Percentiles rank a stretch among this genome's conserved stretches.
These are phyloP conservation scores for Sapayoa aenigma DNA, from an alignment of 2,113 vertebrate species.

Conservation along the genomic window DNA sequence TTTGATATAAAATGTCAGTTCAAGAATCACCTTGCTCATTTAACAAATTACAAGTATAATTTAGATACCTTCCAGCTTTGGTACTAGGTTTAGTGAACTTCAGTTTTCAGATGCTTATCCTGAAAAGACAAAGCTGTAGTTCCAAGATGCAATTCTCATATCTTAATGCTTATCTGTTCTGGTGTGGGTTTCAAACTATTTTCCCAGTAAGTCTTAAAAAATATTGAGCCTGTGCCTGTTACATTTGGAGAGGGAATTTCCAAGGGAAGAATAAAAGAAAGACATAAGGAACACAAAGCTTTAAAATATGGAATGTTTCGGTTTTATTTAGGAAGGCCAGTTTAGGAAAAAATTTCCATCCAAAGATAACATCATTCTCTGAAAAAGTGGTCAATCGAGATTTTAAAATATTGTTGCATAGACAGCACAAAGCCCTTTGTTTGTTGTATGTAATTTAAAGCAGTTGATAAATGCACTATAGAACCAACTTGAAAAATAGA, in stretches of 20 bases:
- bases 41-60: background rate
- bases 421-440: background rate
- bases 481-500: background rate
- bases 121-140: background rate
- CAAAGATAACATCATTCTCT: background rate
- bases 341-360: background rate
- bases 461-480: background rate
- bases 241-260: background rate
- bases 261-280: background rate
- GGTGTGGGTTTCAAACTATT: background rate
- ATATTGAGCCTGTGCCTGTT: rapidly evolving
- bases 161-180: background rate
- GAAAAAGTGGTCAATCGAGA: background rate
- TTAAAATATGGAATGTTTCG: background rate
- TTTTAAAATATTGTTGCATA: background rate
- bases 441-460: background rate
- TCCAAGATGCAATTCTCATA: background rate
- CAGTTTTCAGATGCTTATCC: background rate
- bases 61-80: background rate
- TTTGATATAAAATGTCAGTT: background rate
- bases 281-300: background rate
- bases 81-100: background rate
- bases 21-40: background rate
- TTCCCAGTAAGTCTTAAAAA: background rate
- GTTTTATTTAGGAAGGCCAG: background rate